These are phyloP conservation scores for Elephantulus edwardii DNA, from an alignment of 2,113 vertebrate species.

Conservation along the genomic window DNA sequence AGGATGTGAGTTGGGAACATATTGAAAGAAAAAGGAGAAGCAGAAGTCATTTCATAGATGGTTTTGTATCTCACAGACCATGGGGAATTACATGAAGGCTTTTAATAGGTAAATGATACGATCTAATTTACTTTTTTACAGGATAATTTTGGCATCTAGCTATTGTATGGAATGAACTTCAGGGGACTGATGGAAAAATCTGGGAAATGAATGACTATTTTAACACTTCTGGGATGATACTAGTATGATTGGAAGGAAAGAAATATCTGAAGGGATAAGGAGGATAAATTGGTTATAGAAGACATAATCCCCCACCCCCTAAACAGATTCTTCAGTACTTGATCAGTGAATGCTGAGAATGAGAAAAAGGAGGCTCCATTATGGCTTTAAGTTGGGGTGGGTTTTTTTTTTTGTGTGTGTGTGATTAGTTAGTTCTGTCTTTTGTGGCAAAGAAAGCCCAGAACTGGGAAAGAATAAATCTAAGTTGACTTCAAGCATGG, in stretches of 20 bases:
- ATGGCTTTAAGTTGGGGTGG: background rate
- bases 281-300: background rate
- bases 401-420: too few species aligned
- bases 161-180: background rate
- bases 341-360: background rate
- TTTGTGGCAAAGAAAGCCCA: background rate
- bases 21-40: background rate
- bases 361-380: background rate
- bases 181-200: background rate
- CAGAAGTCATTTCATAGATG: background rate
- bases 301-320: too few species aligned
- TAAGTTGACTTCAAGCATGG: background rate
- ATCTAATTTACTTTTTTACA: background rate
- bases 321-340: background rate
- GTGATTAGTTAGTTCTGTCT: constrained; percentile 17
- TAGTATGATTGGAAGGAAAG: background rate
- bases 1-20: background rate
- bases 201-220: background rate
- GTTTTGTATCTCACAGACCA: background rate
- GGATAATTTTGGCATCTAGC: background rate
- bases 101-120: background rate
- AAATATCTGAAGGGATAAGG: background rate
- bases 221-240: background rate
- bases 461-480: background rate
- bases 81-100: background rate